A percentile compares a stretch with the other conserved stretches of the same genome.
phyloP scores from a whole-genome alignment of 2,888 invertebrate species.

The Trisateles emortualis region DNA sequence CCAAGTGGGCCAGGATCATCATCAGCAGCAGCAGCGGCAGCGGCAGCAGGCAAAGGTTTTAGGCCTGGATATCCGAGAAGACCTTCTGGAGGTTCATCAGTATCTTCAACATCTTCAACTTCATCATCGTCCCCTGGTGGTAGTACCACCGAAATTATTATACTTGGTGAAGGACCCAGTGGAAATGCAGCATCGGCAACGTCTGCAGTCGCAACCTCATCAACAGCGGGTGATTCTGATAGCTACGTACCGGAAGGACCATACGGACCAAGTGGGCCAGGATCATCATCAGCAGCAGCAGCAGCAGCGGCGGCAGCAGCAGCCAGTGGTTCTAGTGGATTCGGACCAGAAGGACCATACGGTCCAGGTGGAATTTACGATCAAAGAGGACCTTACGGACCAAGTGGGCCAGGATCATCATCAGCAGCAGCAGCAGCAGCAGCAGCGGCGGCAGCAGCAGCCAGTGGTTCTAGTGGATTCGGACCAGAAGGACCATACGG shows the following conservation, averaged over 20 bases:
- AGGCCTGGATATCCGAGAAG: neutral
- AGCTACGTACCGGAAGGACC: neutral
- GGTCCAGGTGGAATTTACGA: neutral
- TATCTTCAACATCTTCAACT: neutral
- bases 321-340: neutral
- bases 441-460: no score
- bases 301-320: slow-evolving; percentile 9
- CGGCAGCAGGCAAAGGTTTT: neutral
- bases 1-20: no score
- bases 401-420: no score
- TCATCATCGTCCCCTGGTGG: no score
- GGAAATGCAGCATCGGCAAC: no score
- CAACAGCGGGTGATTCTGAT: neutral
- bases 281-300: slow-evolving; percentile 10
- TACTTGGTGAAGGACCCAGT: neutral
- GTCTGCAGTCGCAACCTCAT: no score
- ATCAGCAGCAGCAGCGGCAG: neutral
- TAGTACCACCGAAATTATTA: no score
- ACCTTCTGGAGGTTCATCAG: neutral
- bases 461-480: no score
- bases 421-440: no score
- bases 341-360: neutral
- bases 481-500: slow-evolving; percentile 11
- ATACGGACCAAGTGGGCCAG: neutral
- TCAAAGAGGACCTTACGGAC: no score